Evolutionary conservation across 2,113 vertebrate species (phyloP).

Genomic region (Trochalopteron elliotii): DNA sequence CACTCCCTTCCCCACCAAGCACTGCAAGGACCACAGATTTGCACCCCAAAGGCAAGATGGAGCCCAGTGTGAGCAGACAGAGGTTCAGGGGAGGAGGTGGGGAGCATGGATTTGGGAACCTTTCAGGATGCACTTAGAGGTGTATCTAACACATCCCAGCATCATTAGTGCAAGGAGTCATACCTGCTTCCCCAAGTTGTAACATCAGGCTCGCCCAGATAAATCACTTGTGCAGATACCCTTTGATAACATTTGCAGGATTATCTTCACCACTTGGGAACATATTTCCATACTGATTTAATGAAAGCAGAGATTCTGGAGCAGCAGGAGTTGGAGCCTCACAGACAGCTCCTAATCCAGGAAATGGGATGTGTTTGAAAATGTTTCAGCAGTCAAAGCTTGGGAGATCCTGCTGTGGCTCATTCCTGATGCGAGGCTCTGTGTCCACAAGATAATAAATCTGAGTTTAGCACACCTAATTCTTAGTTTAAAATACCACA

Average conservation of each 20-base stretch:
- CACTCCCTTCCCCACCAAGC: neutral
- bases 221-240: neutral
- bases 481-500: constrained; percentile 24
- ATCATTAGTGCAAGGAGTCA: neutral
- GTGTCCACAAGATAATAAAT: neutral
- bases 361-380: constrained; percentile 39
- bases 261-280: constrained; percentile 23
- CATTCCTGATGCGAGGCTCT: neutral
- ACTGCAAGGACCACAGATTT: neutral
- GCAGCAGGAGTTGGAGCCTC: constrained; percentile 21
- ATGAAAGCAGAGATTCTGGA: constrained; percentile 16
- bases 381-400: neutral
- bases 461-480: neutral
- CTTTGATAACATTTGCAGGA: constrained; percentile 38
- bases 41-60: neutral
- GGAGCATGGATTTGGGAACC: neutral
- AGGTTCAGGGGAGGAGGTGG: neutral
- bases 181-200: neutral
- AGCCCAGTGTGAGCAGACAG: neutral
- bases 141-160: neutral
- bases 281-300: constrained; percentile 40
- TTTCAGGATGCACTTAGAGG: neutral
- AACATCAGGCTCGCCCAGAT: neutral
- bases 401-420: constrained; percentile 12
- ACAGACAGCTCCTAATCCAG: constrained; percentile 5